Conservation (phyloP, 2,888 invertebrate genomes). For the Epinotia brunnichana region DNA sequence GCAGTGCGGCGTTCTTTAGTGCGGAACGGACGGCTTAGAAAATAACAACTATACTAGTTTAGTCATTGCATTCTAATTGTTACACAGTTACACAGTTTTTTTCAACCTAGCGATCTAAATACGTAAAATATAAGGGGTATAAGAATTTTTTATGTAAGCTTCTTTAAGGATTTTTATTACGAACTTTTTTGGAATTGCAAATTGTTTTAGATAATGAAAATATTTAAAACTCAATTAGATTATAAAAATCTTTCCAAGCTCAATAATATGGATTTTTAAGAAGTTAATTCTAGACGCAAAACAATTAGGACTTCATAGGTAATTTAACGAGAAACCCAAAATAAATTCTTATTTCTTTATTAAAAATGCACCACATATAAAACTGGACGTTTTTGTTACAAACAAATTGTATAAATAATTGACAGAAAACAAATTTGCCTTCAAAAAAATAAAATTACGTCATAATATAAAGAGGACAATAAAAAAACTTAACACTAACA, state of each 20-base stretch:
- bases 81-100: not conserved
- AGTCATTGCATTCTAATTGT: not conserved
- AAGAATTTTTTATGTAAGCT: not conserved
- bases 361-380: slow-evolving; percentile 46
- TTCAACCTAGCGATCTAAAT: not conserved
- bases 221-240: not conserved
- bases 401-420: slow-evolving; percentile 49
- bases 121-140: not conserved
- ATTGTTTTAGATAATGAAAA: not conserved
- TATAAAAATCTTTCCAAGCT: not conserved
- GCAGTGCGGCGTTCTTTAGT: no score
- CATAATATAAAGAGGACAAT: slow-evolving; percentile 48
- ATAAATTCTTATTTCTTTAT: slow-evolving; percentile 44
- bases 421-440: slow-evolving; percentile 45
- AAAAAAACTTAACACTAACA: slow-evolving; percentile 50
- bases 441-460: slow-evolving; percentile 46
- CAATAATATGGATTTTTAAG: slow-evolving; percentile 19
- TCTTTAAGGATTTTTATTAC: not conserved
- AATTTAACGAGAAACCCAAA: slow-evolving; percentile 44
- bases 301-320: slow-evolving; percentile 25
- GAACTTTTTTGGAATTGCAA: not conserved
- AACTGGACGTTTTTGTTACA: slow-evolving; percentile 53
- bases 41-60: no score
- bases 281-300: slow-evolving; percentile 10
- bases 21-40: no score